Conservation (phyloP, 2,888 invertebrate species). For the Nephrotoma guestfalica region DNA sequence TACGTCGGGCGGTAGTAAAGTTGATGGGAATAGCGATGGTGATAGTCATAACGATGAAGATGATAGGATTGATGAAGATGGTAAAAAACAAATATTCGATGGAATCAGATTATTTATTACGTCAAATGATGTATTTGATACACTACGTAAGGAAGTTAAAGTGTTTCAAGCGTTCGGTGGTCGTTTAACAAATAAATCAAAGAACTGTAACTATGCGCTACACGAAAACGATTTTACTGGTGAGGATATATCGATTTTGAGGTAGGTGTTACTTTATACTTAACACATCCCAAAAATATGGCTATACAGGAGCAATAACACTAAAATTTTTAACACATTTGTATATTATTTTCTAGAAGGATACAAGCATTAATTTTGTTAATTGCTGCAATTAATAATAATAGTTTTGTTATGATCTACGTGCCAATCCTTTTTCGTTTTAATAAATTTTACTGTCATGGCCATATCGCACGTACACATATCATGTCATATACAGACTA, state of each 20-base stretch:
- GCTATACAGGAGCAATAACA: neutral
- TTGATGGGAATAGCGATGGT: neutral
- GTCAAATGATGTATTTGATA: constrained; percentile 5
- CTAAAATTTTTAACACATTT: neutral
- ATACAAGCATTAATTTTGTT: neutral
- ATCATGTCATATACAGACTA: neutral
- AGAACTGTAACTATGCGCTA: constrained; percentile 4
- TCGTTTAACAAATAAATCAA: neutral
- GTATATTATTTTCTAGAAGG: neutral
- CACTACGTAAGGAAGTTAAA: constrained; percentile 2
- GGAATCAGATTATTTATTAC: neutral
- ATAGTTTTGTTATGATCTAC: neutral
- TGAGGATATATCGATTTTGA: neutral
- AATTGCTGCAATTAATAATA: neutral
- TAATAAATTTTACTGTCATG: neutral
- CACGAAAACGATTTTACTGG: neutral
- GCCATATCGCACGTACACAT: neutral
- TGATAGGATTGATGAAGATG: neutral
- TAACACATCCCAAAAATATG: neutral
- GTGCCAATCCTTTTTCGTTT: neutral
- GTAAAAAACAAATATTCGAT: neutral
- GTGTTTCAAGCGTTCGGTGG: constrained; percentile 5
- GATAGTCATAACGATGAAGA: neutral
- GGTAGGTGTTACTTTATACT: neutral
- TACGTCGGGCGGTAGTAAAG: neutral